These are phyloP conservation scores for Babyrousa celebensis DNA, from an alignment of 2,797 vertebrate genomes.

Conservation along the genomic window DNA sequence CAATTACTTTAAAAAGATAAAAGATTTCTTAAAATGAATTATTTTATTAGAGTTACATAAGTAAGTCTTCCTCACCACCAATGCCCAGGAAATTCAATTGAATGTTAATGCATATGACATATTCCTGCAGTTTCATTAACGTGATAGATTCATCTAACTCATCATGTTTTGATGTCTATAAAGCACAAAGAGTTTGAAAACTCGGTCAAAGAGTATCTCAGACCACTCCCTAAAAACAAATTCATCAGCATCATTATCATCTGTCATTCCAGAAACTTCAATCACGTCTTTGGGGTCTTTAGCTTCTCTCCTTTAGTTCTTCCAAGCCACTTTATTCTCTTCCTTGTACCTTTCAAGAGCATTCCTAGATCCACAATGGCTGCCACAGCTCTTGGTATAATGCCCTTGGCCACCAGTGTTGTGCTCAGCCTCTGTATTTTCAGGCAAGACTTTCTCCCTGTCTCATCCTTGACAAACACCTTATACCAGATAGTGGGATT, in stretches of 20 bases:
- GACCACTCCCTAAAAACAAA: neutral
- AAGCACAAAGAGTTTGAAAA: neutral
- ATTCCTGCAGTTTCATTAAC: neutral
- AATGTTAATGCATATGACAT: neutral
- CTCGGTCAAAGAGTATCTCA: neutral
- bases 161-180: neutral
- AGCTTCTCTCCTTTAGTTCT: neutral
- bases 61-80: neutral
- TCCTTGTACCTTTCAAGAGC: neutral
- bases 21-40: neutral
- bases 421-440: neutral
- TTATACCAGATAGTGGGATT: neutral
- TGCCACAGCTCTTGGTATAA: fast-evolving
- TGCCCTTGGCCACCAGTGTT: neutral
- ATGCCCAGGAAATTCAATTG: neutral
- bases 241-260: neutral
- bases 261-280: neutral
- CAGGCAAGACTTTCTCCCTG: neutral
- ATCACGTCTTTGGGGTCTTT: fast-evolving
- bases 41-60: neutral
- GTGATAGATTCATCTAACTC: neutral
- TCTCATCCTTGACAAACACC: neutral
- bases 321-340: neutral
- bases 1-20: neutral
- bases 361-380: neutral